Percentiles rank a stretch among this genome's conserved stretches.
Conservation (phyloP, 2,888 invertebrate species). For the Panopea generosa region DNA sequence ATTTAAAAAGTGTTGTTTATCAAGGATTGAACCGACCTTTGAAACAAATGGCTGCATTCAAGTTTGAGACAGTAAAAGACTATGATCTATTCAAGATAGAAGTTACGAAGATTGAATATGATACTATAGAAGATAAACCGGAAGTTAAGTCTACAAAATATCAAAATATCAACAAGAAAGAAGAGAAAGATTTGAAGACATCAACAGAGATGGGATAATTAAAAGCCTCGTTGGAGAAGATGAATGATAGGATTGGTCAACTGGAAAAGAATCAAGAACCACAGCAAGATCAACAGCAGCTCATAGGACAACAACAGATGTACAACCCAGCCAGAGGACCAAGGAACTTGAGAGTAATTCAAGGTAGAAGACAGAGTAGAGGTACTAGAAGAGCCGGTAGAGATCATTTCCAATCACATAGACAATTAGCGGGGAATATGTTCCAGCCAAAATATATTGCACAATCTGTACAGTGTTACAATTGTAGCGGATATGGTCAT, state of each 20-base stretch:
- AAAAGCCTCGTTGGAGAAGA: not conserved
- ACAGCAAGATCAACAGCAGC: not conserved
- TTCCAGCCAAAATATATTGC: not conserved
- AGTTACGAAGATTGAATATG: conserved; percentile 2
- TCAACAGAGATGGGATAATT: no score
- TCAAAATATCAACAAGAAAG: not conserved
- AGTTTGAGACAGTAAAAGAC: not conserved
- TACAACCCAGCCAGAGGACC: no score
- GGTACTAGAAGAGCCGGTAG: no score
- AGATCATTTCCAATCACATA: not conserved
- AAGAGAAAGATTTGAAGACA: not conserved
- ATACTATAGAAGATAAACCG: not conserved
- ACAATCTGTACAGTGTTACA: not conserved
- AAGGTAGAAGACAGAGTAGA: no score
- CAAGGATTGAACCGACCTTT: not conserved
- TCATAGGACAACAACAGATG: not conserved
- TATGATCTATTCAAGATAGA: not conserved
- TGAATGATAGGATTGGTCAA: not conserved
- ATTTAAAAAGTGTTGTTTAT: not conserved
- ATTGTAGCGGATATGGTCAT: not conserved
- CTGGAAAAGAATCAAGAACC: not conserved
- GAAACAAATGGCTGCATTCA: not conserved
- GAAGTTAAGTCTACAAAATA: not conserved
- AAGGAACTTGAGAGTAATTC: no score
- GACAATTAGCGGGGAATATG: not conserved